Evolutionary conservation across 2,888 invertebrate genomes (phyloP).

Genomic region (Brenthis hecate): DNA sequence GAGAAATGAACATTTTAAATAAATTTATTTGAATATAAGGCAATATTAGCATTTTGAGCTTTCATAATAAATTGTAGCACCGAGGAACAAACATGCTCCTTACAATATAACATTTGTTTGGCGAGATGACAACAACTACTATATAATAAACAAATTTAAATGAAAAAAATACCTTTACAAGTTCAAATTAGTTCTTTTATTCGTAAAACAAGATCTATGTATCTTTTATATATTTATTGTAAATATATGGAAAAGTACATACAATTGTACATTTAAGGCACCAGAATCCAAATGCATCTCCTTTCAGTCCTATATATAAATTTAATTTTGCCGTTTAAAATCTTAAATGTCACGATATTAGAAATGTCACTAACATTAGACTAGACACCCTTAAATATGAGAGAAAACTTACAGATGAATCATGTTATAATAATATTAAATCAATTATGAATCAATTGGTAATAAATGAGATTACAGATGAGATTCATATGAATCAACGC

Average conservation of each 20-base stretch:
- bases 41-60: slow-evolving; percentile 7
- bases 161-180: too few relatives aligned
- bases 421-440: slow-evolving; percentile 12
- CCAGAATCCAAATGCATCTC: slow-evolving; percentile 49
- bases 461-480: slow-evolving; percentile 14
- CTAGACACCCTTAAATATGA: slow-evolving; percentile 32
- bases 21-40: background rate
- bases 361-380: slow-evolving; percentile 29
- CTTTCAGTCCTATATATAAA: slow-evolving; percentile 21
- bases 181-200: too few relatives aligned
- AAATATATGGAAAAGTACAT: slow-evolving; percentile 40
- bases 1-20: background rate
- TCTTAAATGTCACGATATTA: slow-evolving; percentile 17
- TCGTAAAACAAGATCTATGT: slow-evolving; percentile 13
- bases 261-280: slow-evolving; percentile 54
- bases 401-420: background rate
- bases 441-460: slow-evolving; percentile 9
- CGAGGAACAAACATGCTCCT: slow-evolving; percentile 4
- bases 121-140: too few relatives aligned
- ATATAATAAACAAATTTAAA: too few relatives aligned
- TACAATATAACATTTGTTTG: slow-evolving; percentile 2
- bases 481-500: slow-evolving; percentile 21
- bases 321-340: slow-evolving; percentile 14
- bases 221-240: slow-evolving; percentile 39
- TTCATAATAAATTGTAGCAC: slow-evolving; percentile 15